Evolutionary conservation across 2,797 vertebrate species (phyloP), one percentile per base, ranked within the genome.

Genomic region (Mus caroli): DNA sequence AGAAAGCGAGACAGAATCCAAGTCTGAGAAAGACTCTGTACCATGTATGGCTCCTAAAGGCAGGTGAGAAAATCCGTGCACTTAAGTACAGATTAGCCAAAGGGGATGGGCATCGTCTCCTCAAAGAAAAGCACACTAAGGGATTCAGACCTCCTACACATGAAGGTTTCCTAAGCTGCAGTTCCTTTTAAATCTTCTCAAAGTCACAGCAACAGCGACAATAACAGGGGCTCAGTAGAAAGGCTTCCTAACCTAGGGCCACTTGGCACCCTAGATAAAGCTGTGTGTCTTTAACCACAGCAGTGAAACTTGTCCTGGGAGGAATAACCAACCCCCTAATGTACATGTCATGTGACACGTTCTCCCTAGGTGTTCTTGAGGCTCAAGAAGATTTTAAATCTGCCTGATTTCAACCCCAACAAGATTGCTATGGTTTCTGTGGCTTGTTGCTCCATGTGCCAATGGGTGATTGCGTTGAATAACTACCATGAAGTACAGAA

Each of bases 361-460:
- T 97, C 43, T 91, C 96, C 94, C 87, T 92, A 98, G 98, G 98
- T 98, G 31, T 98, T 98, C 88, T 0, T 83, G 11, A 97, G 94
- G 26, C 97, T 98, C 85, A 98, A 95, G 95, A 98, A 91, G 79
- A 98, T 98, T 93, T 67, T 98, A 60, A 96, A 24, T 79, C 93
- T 96, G 12, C 97, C 98, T 40, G 98, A 98, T 56, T 98, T 98
- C 95, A 98, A 92, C 93, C 98, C 98, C 28, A 90, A 78, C 64
- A 98, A 98, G 95, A 95, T 98, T 7, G 98, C 98, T 1, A 76
- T 97, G 0, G 98, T 98, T 6, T 98, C 98, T 6, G 82, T 97
- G 7, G 98, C 98, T 5, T 98, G 98, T 43, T 98, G 98, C n/a
- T 98, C 98, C 3, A 97, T 98, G 79, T 98, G 98, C 85, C 98